Evolutionary conservation across 2,113 vertebrate species (phyloP).

Genomic region (Cathartes aura): DNA sequence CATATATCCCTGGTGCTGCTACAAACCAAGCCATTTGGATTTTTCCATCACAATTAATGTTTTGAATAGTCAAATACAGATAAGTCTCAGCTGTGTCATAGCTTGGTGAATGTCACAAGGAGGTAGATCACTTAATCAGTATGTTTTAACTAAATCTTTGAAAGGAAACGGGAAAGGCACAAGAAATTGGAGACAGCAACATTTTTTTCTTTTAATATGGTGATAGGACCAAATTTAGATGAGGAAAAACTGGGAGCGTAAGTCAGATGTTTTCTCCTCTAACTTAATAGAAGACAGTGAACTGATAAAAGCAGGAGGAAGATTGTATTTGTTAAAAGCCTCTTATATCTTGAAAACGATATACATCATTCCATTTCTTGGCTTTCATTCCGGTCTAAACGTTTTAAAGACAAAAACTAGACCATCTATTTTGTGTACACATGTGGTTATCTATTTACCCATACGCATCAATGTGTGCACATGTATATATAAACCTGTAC

Average conservation of each 20-base stretch:
- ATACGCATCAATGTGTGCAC: not conserved
- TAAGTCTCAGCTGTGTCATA: not conserved
- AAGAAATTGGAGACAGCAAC: not conserved
- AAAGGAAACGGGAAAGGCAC: not conserved
- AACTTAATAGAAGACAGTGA: not conserved
- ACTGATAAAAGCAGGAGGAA: slow-evolving; percentile 33
- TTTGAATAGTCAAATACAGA: not conserved
- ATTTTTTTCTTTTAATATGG: not conserved
- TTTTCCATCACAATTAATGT: not conserved
- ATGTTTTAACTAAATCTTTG: not conserved
- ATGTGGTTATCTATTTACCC: not conserved
- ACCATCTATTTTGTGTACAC: not conserved
- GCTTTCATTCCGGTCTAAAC: slow-evolving; percentile 20
- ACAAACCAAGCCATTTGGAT: not conserved
- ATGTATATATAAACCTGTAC: not conserved
- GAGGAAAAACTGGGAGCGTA: not conserved
- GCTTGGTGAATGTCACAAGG: not conserved
- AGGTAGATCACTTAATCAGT: not conserved
- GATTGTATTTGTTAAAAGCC: slow-evolving; percentile 40
- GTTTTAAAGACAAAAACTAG: slow-evolving; percentile 24
- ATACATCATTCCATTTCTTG: slow-evolving; percentile 30
- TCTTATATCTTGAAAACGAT: slow-evolving; percentile 19
- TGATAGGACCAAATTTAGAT: not conserved
- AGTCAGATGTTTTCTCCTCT: not conserved
- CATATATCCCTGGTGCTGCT: not conserved